Evolutionary conservation across 2,888 invertebrate species (phyloP).

Genomic region (Julus scanicus): DNA sequence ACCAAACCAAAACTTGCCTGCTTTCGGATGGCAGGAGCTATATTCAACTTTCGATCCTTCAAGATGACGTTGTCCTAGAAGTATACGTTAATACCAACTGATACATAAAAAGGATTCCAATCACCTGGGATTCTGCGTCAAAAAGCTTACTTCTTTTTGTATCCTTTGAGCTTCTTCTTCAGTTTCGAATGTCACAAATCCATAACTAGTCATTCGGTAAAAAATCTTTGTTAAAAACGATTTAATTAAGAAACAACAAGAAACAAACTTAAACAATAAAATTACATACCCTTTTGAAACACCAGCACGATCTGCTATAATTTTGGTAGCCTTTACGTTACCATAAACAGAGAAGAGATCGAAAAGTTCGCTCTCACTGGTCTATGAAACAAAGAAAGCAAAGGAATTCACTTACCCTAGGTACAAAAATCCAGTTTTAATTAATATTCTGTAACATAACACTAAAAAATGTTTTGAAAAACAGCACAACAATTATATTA

Average conservation of each 20-base stretch:
- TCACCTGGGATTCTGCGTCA: neutral
- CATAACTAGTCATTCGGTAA: slow-evolving; percentile 70
- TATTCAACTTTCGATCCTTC: slow-evolving; percentile 83
- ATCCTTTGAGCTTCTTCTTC: slow-evolving; percentile 85
- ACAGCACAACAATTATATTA: no score
- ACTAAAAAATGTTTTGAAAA: no score
- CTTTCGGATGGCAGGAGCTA: slow-evolving; percentile 87
- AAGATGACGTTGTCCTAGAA: slow-evolving; percentile 79
- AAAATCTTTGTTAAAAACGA: neutral
- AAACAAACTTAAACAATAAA: neutral
- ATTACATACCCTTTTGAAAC: slow-evolving; percentile 82
- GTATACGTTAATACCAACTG: slow-evolving; percentile 48
- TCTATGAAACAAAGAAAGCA: slow-evolving; percentile 66
- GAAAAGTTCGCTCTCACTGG: slow-evolving; percentile 90
- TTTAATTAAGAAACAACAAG: slow-evolving; percentile 60
- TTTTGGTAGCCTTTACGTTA: slow-evolving; percentile 80
- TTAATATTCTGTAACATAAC: no score
- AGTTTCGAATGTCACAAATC: slow-evolving; percentile 85
- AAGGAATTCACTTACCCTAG: neutral
- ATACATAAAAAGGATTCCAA: neutral
- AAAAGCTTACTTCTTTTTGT: slow-evolving; percentile 74
- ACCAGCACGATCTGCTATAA: slow-evolving; percentile 93
- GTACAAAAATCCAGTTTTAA: neutral
- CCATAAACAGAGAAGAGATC: slow-evolving; percentile 83
- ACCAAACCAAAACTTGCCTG: slow-evolving; percentile 69